Evolutionary conservation across 1,140 invertebrate species (phyloP).

Genomic region (Babylonia areolata): DNA sequence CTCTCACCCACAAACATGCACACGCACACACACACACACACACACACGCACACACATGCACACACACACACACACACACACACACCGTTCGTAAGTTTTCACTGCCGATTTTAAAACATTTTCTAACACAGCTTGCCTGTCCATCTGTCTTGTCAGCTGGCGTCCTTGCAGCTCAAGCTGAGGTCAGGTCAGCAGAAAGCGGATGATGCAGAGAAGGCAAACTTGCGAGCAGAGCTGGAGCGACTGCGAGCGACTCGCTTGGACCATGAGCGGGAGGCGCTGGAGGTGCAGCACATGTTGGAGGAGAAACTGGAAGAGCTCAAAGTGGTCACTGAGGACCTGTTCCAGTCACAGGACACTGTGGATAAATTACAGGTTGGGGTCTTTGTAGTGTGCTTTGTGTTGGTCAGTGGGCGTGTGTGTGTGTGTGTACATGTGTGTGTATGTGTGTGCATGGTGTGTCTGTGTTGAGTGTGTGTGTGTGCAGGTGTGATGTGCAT

Average conservation of each 20-base stretch:
- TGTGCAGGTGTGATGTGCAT: not conserved
- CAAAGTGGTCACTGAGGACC: constrained; percentile 69
- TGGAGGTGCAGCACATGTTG: constrained; percentile 71
- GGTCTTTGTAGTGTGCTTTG: not conserved
- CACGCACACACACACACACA: too few species aligned
- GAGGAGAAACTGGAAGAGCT: constrained; percentile 73
- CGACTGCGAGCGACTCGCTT: constrained; percentile 61
- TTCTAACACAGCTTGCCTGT: too few species aligned
- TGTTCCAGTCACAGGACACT: constrained; percentile 66
- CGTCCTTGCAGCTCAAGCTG: constrained; percentile 53
- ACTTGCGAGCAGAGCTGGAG: constrained; percentile 61
- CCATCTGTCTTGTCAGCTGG: constrained; percentile 46
- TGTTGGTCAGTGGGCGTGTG: not conserved
- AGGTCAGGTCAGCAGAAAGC: constrained; percentile 23
- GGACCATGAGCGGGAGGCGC: constrained; percentile 68
- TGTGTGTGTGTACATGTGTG: constrained; percentile 30
- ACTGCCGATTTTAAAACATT: too few species aligned
- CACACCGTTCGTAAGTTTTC: too few species aligned
- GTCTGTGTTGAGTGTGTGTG: not conserved
- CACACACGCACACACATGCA: too few species aligned
- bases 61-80: too few species aligned
- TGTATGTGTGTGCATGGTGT: not conserved
- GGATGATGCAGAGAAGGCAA: constrained; percentile 54
- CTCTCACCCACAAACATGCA: too few species aligned
- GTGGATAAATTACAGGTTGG: constrained; percentile 68